Conservation (phyloP, 2,888 invertebrate genomes). For the Metacarcinus magister region DNA sequence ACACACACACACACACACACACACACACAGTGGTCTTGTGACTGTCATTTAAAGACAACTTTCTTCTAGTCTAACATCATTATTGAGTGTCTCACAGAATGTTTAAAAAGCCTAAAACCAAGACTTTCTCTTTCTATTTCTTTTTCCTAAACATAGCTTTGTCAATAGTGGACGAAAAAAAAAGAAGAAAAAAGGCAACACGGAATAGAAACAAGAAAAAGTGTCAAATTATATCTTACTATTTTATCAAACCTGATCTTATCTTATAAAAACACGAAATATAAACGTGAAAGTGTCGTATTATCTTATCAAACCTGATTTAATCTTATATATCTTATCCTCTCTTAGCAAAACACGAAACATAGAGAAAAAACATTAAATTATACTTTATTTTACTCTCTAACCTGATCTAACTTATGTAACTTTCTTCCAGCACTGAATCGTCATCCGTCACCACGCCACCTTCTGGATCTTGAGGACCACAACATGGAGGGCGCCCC, state of each 20-base stretch:
- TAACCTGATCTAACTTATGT: neutral
- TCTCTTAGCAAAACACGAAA: neutral
- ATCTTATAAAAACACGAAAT: no score
- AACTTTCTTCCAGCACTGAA: conserved; percentile 31
- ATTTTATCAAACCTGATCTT: no score
- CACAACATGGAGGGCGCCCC: conserved; percentile 77
- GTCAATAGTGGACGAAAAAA: neutral
- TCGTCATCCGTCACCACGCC: conserved; percentile 61
- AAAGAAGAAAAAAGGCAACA: neutral
- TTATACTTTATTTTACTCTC: neutral
- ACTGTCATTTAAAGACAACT: no score
- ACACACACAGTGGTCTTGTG: no score
- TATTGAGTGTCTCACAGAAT: neutral
- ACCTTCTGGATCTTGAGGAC: conserved; percentile 69
- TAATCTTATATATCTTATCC: no score
- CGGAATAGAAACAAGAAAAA: neutral
- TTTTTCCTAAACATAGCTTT: neutral
- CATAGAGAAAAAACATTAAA: neutral
- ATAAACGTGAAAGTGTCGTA: no score
- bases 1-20: neutral
- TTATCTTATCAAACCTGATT: no score
- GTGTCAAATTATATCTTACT: no score
- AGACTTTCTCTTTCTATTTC: neutral
- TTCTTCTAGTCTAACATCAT: neutral
- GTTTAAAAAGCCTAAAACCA: neutral